Evolutionary conservation across 2,113 vertebrate species (phyloP).

Genomic region (Tamias sibiricus): DNA sequence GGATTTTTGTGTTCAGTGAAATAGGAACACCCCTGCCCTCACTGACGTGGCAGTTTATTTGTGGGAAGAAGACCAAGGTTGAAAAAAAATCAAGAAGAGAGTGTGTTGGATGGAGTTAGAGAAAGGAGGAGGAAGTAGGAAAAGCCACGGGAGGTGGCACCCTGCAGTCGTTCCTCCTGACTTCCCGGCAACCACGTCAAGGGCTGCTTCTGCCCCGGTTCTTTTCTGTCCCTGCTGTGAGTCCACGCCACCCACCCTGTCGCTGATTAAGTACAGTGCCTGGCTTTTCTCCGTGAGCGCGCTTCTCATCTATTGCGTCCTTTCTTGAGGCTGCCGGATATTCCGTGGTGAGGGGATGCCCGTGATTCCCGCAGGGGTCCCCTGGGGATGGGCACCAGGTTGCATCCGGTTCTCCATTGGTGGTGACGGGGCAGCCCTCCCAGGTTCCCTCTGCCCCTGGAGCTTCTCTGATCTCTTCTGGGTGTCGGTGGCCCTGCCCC

Average conservation of each 20-base stretch:
- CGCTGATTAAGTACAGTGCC: not conserved
- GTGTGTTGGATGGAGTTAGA: not conserved
- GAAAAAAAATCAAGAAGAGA: not conserved
- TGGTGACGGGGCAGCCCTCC: accelerated
- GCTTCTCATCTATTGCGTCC: not conserved
- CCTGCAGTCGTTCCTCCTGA: not conserved
- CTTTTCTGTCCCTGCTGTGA: not conserved
- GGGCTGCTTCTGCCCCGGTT: not conserved
- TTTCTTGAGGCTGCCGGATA: not conserved
- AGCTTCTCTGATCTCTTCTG: not conserved
- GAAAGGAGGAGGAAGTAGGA: not conserved
- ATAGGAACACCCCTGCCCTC: not conserved
- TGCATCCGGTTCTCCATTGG: accelerated
- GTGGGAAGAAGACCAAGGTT: not conserved
- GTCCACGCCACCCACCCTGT: accelerated
- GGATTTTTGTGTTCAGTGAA: not conserved
- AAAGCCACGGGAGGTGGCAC: not conserved
- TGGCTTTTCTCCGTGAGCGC: not conserved
- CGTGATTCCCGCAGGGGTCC: accelerated
- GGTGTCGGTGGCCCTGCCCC: not conserved
- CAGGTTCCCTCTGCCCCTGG: accelerated
- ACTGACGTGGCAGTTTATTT: not conserved
- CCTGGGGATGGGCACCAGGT: not conserved
- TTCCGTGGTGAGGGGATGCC: not conserved
- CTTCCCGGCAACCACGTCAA: not conserved